Evolutionary conservation across 2,888 invertebrate species (phyloP).

Genomic region (Brachyptera putata): DNA sequence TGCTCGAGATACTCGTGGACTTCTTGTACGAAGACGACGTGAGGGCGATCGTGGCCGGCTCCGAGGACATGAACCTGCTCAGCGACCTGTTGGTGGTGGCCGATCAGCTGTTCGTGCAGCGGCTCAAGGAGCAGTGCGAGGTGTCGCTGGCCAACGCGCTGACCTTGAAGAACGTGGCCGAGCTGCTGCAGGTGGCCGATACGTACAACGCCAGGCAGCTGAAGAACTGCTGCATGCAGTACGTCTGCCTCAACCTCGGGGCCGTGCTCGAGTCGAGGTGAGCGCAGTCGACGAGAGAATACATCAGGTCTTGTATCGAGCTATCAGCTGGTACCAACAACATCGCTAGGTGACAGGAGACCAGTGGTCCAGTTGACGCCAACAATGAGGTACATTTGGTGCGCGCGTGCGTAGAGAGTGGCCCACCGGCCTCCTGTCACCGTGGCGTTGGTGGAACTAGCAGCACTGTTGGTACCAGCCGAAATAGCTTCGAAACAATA

Average conservation of each 20-base stretch:
- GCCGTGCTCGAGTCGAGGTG: constrained; percentile 63
- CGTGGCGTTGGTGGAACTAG: too few species aligned
- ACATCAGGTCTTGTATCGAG: too few species aligned
- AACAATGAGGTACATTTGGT: too few species aligned
- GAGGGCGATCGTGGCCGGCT: constrained; percentile 54
- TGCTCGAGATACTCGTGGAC: constrained; percentile 64
- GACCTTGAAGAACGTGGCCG: constrained; percentile 69
- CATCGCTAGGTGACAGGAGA: too few species aligned
- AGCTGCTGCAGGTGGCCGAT: constrained; percentile 69
- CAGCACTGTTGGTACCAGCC: too few species aligned
- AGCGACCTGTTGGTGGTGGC: constrained; percentile 72
- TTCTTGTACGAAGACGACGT: constrained; percentile 68
- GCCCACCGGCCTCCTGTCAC: too few species aligned
- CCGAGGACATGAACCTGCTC: constrained; percentile 64
- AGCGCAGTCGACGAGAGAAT: constrained; percentile 6
- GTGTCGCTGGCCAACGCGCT: constrained; percentile 59
- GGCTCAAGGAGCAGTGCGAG: constrained; percentile 70
- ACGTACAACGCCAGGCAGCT: constrained; percentile 72
- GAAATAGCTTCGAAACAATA: too few species aligned
- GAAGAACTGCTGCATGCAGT: constrained; percentile 69
- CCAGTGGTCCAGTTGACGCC: too few species aligned
- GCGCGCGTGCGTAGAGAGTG: too few species aligned
- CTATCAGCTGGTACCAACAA: too few species aligned
- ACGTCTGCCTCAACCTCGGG: constrained; percentile 69
- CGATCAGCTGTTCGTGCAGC: constrained; percentile 71